Evolutionary conservation across 2,888 invertebrate species (phyloP).

Genomic region (Microdon myrmicae): DNA sequence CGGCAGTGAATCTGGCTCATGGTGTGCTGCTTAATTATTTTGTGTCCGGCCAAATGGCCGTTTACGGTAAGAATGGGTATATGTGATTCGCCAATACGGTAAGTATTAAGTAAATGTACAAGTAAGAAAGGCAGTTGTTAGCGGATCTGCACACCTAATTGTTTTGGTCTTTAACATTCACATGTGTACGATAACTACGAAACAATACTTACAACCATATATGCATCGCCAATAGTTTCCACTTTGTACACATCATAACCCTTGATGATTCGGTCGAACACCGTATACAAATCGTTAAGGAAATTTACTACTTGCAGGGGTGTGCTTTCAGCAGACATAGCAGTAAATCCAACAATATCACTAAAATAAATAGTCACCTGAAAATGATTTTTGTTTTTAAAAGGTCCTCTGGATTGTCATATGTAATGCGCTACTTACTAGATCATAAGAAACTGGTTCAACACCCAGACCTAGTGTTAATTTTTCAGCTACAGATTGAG

Average conservation of each 20-base stretch:
- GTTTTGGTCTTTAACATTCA: not conserved
- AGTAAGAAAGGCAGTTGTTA: too few species aligned
- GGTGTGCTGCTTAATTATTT: too few species aligned
- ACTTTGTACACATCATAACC: constrained; percentile 99
- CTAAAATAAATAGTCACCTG: constrained; percentile 91
- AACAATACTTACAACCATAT: constrained; percentile 75
- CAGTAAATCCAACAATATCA: constrained; percentile 96
- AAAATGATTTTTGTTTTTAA: not conserved
- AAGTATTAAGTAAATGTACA: too few species aligned
- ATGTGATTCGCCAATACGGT: too few species aligned
- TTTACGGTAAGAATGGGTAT: too few species aligned
- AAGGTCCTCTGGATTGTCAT: not conserved
- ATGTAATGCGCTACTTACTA: constrained; percentile 68
- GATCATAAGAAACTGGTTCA: constrained; percentile 92
- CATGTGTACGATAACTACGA: not conserved
- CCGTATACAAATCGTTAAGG: constrained; percentile 96
- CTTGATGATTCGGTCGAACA: constrained; percentile 95
- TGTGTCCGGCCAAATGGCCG: too few species aligned
- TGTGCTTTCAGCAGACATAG: constrained; percentile 93
- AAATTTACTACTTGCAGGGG: constrained; percentile 95
- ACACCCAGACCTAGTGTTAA: constrained; percentile 89
- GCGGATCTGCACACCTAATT: too few species aligned
- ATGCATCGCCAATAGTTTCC: constrained; percentile 85
- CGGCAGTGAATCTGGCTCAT: too few species aligned
- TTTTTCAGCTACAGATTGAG: constrained; percentile 90